Evolutionary conservation across 2,888 invertebrate species (phyloP).

Genomic region (Halocaridina rubra): DNA sequence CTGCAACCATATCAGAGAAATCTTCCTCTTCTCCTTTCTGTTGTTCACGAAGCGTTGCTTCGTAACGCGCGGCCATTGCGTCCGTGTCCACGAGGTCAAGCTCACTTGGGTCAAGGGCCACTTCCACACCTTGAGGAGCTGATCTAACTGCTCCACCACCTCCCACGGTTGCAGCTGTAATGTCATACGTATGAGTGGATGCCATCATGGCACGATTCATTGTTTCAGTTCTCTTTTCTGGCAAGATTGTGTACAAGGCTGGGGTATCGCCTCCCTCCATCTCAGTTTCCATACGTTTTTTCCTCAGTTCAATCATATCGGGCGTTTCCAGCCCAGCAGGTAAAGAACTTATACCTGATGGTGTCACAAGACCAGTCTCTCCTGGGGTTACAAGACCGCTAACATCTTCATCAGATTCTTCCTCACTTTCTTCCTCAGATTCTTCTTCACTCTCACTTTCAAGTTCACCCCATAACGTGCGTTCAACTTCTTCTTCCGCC

Average conservation of each 20-base stretch:
- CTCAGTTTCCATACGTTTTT: slow-evolving; percentile 95
- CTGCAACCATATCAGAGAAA: slow-evolving; percentile 97
- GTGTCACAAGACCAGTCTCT: slow-evolving; percentile 89
- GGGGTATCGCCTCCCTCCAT: slow-evolving; percentile 96
- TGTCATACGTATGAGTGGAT: slow-evolving; percentile 97
- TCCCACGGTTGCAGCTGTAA: slow-evolving; percentile 70
- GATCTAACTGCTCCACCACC: slow-evolving; percentile 34
- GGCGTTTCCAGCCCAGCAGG: slow-evolving; percentile 98
- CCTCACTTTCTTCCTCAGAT: slow-evolving; percentile 75
- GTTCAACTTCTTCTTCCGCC: slow-evolving; percentile 89
- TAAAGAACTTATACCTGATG: slow-evolving; percentile 87
- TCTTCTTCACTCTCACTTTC: slow-evolving; percentile 90
- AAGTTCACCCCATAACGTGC: slow-evolving; percentile 95
- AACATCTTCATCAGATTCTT: slow-evolving; percentile 71
- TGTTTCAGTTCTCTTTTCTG: slow-evolving; percentile 91
- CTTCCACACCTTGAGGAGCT: slow-evolving; percentile 77
- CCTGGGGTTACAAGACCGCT: slow-evolving; percentile 73
- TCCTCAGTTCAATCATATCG: slow-evolving; percentile 96
- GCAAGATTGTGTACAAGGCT: slow-evolving; percentile 92
- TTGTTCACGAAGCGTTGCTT: slow-evolving; percentile 94
- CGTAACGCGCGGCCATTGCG: slow-evolving; percentile 95
- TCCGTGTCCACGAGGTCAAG: slow-evolving; percentile 92
- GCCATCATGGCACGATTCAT: slow-evolving; percentile 91
- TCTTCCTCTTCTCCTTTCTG: slow-evolving; percentile 86
- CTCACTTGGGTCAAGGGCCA: slow-evolving; percentile 97